Conservation (phyloP, 1,140 invertebrate species). For the Maconellicoccus hirsutus region DNA sequence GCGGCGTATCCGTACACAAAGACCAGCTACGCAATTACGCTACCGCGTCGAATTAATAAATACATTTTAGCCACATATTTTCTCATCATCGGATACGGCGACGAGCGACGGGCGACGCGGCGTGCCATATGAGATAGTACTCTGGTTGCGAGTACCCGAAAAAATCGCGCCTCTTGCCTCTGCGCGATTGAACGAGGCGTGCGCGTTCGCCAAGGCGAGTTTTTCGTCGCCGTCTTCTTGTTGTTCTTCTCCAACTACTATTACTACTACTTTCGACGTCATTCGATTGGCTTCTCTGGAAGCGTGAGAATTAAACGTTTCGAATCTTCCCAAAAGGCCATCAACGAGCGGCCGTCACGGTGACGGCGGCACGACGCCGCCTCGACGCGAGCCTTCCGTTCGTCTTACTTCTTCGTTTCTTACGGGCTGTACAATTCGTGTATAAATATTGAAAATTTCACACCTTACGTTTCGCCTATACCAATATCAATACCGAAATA, state of each 20-base stretch:
- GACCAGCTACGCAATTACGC: neutral
- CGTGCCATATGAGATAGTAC: slow-evolving; percentile 5
- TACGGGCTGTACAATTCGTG: no score
- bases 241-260: no score
- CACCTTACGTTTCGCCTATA: no score
- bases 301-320: slow-evolving; percentile 13
- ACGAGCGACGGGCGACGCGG: neutral
- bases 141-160: neutral
- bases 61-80: neutral
- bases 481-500: no score
- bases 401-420: no score
- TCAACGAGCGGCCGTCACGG: neutral
- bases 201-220: neutral
- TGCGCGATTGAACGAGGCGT: slow-evolving; percentile 5
- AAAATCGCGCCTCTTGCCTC: neutral
- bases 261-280: neutral
- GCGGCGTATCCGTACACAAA: no score
- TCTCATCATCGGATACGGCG: neutral
- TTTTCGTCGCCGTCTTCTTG: no score
- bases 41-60: neutral
- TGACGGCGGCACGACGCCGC: no score
- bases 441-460: no score
- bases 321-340: neutral
- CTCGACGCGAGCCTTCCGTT: no score
- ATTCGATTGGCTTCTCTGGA: slow-evolving; percentile 10